These are phyloP conservation scores for Bombus breviceps DNA, from an alignment of 1,140 invertebrate genomes.

Conservation along the genomic window DNA sequence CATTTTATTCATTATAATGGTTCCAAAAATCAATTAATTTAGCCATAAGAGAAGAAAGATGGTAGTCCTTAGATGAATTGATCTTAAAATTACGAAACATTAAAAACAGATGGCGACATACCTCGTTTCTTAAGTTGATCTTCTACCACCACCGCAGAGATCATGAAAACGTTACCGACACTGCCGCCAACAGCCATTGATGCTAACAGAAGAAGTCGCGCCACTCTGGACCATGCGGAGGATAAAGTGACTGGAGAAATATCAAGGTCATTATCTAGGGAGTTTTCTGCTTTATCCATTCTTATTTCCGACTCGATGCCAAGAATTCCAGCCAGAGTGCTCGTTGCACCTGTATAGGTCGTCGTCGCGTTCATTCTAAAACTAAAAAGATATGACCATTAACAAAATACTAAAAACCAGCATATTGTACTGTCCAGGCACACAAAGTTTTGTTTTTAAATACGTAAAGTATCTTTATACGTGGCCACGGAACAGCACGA, in stretches of 20 bases:
- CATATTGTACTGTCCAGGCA: too few species aligned
- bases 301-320: conserved; percentile 63
- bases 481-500: not conserved
- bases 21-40: too few species aligned
- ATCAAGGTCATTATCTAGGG: conserved; percentile 72
- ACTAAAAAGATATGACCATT: conserved; percentile 29
- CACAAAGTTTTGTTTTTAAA: too few species aligned
- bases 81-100: not conserved
- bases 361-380: conserved; percentile 64
- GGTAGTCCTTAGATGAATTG: too few species aligned
- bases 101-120: conserved; percentile 59
- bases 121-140: conserved; percentile 88
- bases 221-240: conserved; percentile 87
- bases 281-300: conserved; percentile 65
- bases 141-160: conserved; percentile 89
- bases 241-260: conserved; percentile 86
- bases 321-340: conserved; percentile 69
- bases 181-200: conserved; percentile 87
- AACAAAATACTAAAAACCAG: not conserved
- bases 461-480: not conserved
- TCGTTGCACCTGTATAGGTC: conserved; percentile 58
- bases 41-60: too few species aligned
- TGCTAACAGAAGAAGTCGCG: conserved; percentile 86
- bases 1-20: not conserved
- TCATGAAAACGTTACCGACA: conserved; percentile 90